Evolutionary conservation across 2,797 vertebrate genomes (phyloP), one percentile per base, ranked within the genome.

Genomic region (Scleropages formosus): DNA sequence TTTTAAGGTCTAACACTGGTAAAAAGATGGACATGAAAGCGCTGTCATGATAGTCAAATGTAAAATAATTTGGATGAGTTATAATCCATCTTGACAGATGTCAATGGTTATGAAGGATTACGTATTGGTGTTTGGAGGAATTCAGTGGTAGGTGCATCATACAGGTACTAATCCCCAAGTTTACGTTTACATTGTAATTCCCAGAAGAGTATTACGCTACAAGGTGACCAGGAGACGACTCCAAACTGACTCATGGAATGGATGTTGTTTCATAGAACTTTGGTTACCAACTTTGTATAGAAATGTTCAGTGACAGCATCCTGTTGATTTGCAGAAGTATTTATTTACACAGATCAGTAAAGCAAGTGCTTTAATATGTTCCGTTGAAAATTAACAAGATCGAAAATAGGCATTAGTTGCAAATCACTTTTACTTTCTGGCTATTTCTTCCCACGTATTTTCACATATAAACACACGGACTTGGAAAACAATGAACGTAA

Each of bases 251-350:
- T 87, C 80, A 80, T n/a, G 53, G n/a, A 56, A 39, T 39, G 51
- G 83, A 90, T 81, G 82, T 85, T 83, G 75, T 77, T 58, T 89
- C 87, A 84, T 72, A 87, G 87, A 91, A 91, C 92, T 93, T 93
- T 93, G 92, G 92, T 93, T 91, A 92, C 86, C 87, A 83, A 87
- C 87, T 89, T 82, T 85, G 86, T 88, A 89, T 84, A 89, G 85
- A 88, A 87, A 89, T 88, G 87, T 86, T 85, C 88, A 86, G 83
- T 88, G 89, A 85, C 87, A 86, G 86, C 87, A 82, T 78, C 84
- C 1, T 72, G 84, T 88, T 86, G 85, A 76, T 80, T 84, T 91
- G 90, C 83, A 92, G 91, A 90, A 85, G 67, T 87, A 87, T 91
- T 88, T 89, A 91, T 89, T 90, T 82, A 84, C 86, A 82, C 51